Conservation (phyloP, 2,888 invertebrate species). For the Leptopilina syphax region DNA sequence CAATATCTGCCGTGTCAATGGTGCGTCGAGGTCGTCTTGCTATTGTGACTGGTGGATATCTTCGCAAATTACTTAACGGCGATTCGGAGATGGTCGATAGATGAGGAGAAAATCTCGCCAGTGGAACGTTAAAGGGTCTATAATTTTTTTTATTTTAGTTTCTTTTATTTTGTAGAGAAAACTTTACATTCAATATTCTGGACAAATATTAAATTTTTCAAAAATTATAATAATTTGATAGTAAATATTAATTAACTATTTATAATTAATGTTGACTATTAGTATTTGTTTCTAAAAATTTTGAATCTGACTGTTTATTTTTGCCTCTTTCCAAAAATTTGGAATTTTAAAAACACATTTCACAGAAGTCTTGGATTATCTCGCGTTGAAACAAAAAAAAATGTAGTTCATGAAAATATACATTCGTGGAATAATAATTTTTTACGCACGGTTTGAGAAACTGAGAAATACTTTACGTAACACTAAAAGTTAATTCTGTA, state of each 20-base stretch:
- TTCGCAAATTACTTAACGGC: conserved; percentile 71
- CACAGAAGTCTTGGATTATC: background rate
- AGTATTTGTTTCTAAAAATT: background rate
- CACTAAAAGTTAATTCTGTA: background rate
- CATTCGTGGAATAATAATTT: background rate
- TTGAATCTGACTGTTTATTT: background rate
- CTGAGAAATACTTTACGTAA: conserved; percentile 24
- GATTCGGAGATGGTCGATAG: conserved; percentile 85
- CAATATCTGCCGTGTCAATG: conserved; percentile 91
- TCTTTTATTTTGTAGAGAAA: background rate
- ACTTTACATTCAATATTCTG: background rate
- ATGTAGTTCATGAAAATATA: background rate
- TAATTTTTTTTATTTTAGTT: conserved; percentile 44
- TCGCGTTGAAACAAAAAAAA: no score
- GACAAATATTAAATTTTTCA: background rate
- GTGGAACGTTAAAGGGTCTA: conserved; percentile 68
- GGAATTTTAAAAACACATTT: no score
- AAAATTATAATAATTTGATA: background rate
- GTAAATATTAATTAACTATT: background rate
- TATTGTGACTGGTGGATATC: conserved; percentile 65
- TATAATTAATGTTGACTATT: background rate
- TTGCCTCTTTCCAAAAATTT: no score
- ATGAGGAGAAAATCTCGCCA: conserved; percentile 83
- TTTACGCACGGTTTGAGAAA: background rate
- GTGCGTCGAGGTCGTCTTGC: conserved; percentile 82